Evolutionary conservation across 2,113 vertebrate species (phyloP).

Genomic region (Brachyhypopomus gauderio): DNA sequence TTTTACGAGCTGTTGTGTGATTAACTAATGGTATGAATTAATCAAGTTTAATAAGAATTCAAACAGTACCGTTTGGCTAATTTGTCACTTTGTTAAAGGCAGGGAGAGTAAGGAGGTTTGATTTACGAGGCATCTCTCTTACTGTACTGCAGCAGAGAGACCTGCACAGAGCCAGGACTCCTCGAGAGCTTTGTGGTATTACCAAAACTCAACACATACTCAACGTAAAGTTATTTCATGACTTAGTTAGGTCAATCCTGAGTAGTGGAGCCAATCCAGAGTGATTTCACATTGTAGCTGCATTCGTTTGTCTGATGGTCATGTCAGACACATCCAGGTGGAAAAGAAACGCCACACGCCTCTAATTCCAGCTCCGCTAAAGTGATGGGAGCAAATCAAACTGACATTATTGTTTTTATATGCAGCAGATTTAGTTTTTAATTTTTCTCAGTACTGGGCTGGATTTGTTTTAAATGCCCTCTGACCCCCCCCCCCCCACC

Average conservation of each 20-base stretch:
- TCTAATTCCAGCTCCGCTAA: constrained; percentile 6
- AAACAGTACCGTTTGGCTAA: constrained; percentile 79
- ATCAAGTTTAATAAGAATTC: constrained; percentile 87
- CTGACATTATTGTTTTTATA: neutral
- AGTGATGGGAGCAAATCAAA: neutral
- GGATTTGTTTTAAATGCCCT: constrained; percentile 72
- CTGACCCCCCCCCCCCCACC: constrained; percentile 50
- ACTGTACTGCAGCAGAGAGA: constrained; percentile 52
- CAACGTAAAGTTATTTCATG: too few relatives aligned
- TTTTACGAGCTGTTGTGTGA: constrained; percentile 77
- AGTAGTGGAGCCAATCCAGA: too few relatives aligned
- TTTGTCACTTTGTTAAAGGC: constrained; percentile 77
- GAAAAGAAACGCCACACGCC: neutral
- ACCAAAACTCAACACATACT: too few relatives aligned
- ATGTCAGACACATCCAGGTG: neutral
- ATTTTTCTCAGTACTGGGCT: constrained; percentile 60
- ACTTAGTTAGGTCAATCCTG: too few relatives aligned
- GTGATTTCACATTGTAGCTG: too few relatives aligned
- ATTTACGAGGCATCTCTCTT: constrained; percentile 70
- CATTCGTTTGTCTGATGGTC: too few relatives aligned
- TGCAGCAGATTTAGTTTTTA: constrained; percentile 13
- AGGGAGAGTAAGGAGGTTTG: constrained; percentile 73
- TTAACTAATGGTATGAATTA: constrained; percentile 82
- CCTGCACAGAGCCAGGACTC: constrained; percentile 15
- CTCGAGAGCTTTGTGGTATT: too few relatives aligned